phyloP scores from a whole-genome alignment of 2,888 invertebrate species.

The Nasonia oneida region DNA sequence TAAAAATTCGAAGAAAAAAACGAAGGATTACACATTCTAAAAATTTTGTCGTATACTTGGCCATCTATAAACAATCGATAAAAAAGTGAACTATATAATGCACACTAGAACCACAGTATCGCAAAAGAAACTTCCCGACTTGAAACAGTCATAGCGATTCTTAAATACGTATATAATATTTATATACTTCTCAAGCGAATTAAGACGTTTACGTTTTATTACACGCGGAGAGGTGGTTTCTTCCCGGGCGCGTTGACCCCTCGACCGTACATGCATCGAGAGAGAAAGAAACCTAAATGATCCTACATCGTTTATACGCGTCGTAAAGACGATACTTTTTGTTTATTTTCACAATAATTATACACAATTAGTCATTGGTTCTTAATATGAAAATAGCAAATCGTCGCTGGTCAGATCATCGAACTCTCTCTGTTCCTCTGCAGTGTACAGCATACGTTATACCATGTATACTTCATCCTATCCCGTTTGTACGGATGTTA shows the following conservation, averaged over 20 bases:
- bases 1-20: conserved; percentile 57
- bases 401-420: neutral
- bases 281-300: neutral
- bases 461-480: neutral
- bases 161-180: conserved; percentile 27
- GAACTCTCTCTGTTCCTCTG: neutral
- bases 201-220: conserved; percentile 32
- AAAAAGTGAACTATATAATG: conserved; percentile 35
- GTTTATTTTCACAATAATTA: conserved; percentile 18
- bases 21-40: conserved; percentile 37
- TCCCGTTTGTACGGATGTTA: neutral
- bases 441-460: no score
- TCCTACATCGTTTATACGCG: neutral
- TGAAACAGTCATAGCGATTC: conserved; percentile 29
- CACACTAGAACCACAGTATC: conserved; percentile 51
- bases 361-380: conserved; percentile 5
- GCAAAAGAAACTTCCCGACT: conserved; percentile 33
- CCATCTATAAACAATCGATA: conserved; percentile 26
- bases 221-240: conserved; percentile 25
- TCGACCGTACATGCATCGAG: neutral
- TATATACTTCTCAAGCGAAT: conserved; percentile 32
- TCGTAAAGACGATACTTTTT: conserved; percentile 46
- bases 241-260: neutral
- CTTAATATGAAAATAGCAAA: neutral
- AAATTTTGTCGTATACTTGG: conserved; percentile 1